Evolutionary conservation across 2,797 vertebrate species (phyloP), one percentile per base, ranked within the genome.

Genomic region (Gobio occitaniae): DNA sequence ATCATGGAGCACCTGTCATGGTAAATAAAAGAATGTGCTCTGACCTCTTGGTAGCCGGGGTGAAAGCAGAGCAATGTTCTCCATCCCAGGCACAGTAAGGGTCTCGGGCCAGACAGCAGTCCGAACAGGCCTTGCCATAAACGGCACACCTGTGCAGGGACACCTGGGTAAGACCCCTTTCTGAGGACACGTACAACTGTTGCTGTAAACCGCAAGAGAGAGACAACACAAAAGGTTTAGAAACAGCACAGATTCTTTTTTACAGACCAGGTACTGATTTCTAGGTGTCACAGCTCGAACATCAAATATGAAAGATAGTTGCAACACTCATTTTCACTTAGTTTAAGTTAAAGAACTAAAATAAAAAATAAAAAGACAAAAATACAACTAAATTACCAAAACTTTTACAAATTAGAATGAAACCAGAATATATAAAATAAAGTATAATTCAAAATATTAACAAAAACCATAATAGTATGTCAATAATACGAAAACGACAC

Each of bases 71-170:
- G 52, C 94, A 95, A 54, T 85, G 91, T 66, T 93, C 93, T 29
- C 94, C 94, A 29, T 95, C 94, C 94, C 94, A 95, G 71, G 94
- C 93, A 13, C 94, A 95, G 71, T 95, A 94, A 17, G 94, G 94
- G 84, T 95, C 94, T 81, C 94, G 84, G 84, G 94, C 94, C 66
- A 95, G 90, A 66, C 94, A 95, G 91, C 94, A 95, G 88, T 95
- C 94, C 0, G 94, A 93, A 83, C 94, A 95, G 21, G 93, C 94
- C 84, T 93, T 93, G 10, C 94, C 94, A 63, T 95, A 95, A 44
- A 91, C 91, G 0, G 84, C 86, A 80, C 94, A 95, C 25, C 94
- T 92, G 56, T 95, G 94, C 84, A 95, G 90, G 72, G 93, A 93
- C 75, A 95, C 87, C 91, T 95, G 94, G 21, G 93, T 93, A 65